A percentile compares a stretch with the other conserved stretches of the same genome.
Conservation (phyloP, 23 tunicate species). For the Clavelina lepadiformis region DNA sequence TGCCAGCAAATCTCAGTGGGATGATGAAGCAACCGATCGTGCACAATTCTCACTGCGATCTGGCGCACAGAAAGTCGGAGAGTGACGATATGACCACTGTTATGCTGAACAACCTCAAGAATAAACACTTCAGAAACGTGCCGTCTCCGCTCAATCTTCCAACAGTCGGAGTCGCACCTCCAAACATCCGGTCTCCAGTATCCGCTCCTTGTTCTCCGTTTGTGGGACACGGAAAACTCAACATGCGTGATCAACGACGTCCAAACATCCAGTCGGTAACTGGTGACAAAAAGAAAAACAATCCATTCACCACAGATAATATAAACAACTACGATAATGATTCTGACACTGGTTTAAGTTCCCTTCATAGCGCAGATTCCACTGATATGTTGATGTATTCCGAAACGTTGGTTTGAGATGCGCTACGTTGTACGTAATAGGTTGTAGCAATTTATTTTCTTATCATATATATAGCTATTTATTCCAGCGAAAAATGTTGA, state of each 20-base stretch:
- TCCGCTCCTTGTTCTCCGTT: constrained; percentile 39
- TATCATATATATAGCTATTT: too few relatives aligned
- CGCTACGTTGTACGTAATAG: too few relatives aligned
- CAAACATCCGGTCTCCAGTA: neutral
- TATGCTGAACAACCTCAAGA: neutral
- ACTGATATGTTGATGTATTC: constrained; percentile 42
- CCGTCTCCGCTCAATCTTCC: constrained; percentile 10
- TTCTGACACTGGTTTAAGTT: constrained; percentile 88
- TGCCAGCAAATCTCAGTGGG: constrained; percentile 5
- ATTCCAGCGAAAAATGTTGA: too few relatives aligned
- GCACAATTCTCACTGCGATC: constrained; percentile 43
- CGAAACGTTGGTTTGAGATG: constrained; percentile 71
- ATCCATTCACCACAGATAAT: neutral
- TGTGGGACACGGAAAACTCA: neutral
- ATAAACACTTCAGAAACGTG: neutral
- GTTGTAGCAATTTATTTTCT: too few relatives aligned
- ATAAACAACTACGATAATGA: constrained; percentile 65
- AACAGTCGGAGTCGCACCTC: constrained; percentile 4
- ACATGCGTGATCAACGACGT: constrained; percentile 9
- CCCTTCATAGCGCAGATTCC: constrained; percentile 83
- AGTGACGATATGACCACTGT: neutral
- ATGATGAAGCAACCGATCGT: constrained; percentile 35
- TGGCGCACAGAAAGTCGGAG: neutral
- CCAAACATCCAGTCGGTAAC: neutral
- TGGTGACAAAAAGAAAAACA: neutral